These are phyloP conservation scores for Eonycteris spelaea DNA, from an alignment of 2,113 vertebrate genomes.

Conservation along the genomic window DNA sequence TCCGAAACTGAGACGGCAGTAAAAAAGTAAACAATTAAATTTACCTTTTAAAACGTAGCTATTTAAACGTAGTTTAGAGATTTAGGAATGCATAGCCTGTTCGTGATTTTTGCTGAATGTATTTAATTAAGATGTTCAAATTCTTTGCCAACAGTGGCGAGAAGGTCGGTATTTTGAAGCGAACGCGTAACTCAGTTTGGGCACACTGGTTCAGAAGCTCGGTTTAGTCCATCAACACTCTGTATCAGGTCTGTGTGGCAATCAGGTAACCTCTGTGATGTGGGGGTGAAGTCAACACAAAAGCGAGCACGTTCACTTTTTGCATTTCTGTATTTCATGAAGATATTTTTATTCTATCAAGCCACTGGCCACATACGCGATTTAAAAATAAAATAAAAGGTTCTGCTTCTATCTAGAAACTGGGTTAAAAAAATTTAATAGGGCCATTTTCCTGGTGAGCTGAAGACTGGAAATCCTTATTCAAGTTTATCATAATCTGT, in stretches of 20 bases:
- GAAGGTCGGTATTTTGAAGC: too few relatives aligned
- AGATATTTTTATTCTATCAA: not conserved
- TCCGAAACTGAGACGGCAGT: not conserved
- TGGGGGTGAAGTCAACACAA: not conserved
- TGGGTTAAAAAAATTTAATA: not conserved
- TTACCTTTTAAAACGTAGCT: not conserved
- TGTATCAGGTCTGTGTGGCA: too few relatives aligned
- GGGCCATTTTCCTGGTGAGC: not conserved
- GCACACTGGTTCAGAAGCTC: too few relatives aligned
- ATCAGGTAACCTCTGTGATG: not conserved
- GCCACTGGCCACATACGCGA: not conserved
- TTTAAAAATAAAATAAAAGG: slow-evolving; percentile 9
- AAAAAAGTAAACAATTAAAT: not conserved
- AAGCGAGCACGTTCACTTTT: not conserved
- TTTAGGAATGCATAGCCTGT: not conserved
- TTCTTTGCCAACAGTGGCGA: not conserved
- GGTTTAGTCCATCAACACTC: too few relatives aligned
- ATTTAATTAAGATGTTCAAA: not conserved
- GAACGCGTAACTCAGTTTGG: too few relatives aligned
- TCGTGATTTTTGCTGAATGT: not conserved
- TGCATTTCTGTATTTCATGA: not conserved
- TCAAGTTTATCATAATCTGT: not conserved
- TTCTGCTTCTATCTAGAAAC: not conserved
- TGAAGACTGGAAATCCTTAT: not conserved
- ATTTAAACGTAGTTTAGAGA: not conserved